These are phyloP conservation scores for Bovichtus variegatus DNA, from an alignment of 2,797 vertebrate genomes.

Conservation along the genomic window DNA sequence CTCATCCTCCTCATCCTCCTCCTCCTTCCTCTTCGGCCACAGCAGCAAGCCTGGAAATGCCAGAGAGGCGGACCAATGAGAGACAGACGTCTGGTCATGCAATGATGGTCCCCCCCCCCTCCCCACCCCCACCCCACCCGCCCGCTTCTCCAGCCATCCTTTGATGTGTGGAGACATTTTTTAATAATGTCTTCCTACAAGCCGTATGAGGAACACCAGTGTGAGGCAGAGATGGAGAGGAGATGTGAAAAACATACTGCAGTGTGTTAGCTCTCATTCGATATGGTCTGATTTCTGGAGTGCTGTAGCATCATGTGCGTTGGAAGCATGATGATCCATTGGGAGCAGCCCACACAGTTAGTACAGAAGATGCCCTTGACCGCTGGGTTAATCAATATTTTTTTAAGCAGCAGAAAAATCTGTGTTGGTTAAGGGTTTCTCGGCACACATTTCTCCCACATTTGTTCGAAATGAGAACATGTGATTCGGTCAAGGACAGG, in stretches of 20 bases:
- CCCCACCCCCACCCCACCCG: neutral
- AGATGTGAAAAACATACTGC: conserved; percentile 59
- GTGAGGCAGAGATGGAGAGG: conserved; percentile 24
- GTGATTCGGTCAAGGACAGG: conserved; percentile 76
- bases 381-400: conserved; percentile 24
- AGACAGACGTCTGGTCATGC: conserved; percentile 78
- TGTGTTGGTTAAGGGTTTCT: conserved; percentile 1
- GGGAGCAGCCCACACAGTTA: conserved; percentile 40
- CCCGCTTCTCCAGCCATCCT: conserved; percentile 55
- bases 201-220: conserved; percentile 39
- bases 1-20: conserved; percentile 34
- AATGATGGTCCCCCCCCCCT: conserved; percentile 41
- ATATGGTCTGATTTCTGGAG: conserved; percentile 48
- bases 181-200: conserved; percentile 68
- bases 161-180: conserved; percentile 81
- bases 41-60: conserved; percentile 71
- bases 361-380: conserved; percentile 58
- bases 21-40: conserved; percentile 59
- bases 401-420: neutral
- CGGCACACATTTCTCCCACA: conserved; percentile 11
- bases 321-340: conserved; percentile 33
- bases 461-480: conserved; percentile 55
- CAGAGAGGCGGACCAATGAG: conserved; percentile 75
- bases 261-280: conserved; percentile 60
- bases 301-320: conserved; percentile 47